Percentiles rank a stretch among this genome's conserved stretches.
Evolutionary conservation across 2,797 vertebrate genomes (phyloP).

Genomic region (Sebastolobus altivelis): DNA sequence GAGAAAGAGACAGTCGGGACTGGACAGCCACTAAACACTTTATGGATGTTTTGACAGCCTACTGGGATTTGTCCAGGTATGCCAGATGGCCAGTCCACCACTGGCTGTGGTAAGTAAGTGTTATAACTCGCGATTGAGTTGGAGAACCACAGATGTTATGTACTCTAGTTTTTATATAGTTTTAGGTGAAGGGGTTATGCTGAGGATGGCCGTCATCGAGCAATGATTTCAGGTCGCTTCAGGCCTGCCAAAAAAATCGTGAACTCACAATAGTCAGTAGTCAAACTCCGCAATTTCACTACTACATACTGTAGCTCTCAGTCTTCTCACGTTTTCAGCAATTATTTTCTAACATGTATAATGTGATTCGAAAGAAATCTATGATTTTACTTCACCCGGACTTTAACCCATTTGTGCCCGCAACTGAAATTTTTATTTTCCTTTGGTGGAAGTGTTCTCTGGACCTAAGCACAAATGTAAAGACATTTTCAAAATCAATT

Average conservation of each 20-base stretch:
- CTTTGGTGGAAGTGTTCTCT: background rate
- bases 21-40: too few species aligned
- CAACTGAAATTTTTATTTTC: background rate
- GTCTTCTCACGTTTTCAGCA: background rate
- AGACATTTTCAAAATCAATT: background rate
- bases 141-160: background rate
- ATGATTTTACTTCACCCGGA: background rate
- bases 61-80: too few species aligned
- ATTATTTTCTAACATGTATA: background rate
- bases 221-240: too few species aligned
- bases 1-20: too few species aligned
- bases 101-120: background rate
- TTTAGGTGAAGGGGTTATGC: too few species aligned
- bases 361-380: background rate
- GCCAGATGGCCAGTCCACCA: background rate
- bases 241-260: background rate
- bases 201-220: too few species aligned
- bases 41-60: too few species aligned
- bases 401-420: background rate
- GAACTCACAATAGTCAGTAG: too few species aligned
- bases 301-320: too few species aligned
- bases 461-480: background rate
- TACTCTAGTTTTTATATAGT: background rate
- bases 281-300: too few species aligned
- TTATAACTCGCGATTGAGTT: background rate